A percentile compares a stretch with the other conserved stretches of the same genome.
Evolutionary conservation across 2,888 invertebrate genomes (phyloP).

Genomic region (Drosophila suboccidentalis): DNA sequence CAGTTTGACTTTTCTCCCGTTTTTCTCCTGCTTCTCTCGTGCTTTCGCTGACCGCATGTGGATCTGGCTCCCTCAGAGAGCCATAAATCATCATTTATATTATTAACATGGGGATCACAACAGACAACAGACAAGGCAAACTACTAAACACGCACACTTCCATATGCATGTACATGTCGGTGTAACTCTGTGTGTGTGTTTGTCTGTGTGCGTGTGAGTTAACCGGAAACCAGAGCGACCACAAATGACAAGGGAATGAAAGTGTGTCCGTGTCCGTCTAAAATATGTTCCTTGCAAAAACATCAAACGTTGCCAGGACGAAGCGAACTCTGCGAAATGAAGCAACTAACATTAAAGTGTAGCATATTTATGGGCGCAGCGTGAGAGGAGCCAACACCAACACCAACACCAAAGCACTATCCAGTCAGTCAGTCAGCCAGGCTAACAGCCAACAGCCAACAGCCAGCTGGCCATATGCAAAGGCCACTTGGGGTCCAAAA

Average conservation of each 20-base stretch:
- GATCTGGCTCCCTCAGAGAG: constrained; percentile 48
- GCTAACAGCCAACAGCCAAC: neutral
- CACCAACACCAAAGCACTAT: constrained; percentile 13
- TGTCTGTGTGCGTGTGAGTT: constrained; percentile 19
- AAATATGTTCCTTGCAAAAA: constrained; percentile 61
- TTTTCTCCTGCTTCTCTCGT: neutral
- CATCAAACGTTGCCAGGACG: constrained; percentile 63
- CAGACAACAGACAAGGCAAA: constrained; percentile 60
- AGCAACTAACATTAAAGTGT: constrained; percentile 50
- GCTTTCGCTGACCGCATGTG: constrained; percentile 17
- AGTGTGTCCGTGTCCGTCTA: constrained; percentile 47
- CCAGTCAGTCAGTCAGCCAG: constrained; percentile 3
- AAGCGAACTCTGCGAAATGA: constrained; percentile 20
- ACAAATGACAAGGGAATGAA: constrained; percentile 72
- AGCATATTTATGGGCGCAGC: constrained; percentile 73
- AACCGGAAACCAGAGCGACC: constrained; percentile 71
- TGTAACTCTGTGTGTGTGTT: neutral
- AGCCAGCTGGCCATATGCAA: constrained; percentile 28
- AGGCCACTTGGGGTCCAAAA: constrained; percentile 21
- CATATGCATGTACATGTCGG: constrained; percentile 41
- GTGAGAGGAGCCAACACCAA: constrained; percentile 30
- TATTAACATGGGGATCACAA: constrained; percentile 76
- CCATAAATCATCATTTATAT: constrained; percentile 80
- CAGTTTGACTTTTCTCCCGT: constrained; percentile 43
- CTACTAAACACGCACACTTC: constrained; percentile 62